phyloP scores from a whole-genome alignment of 2,113 vertebrate species.

The Melanotaenia duboulayi region DNA sequence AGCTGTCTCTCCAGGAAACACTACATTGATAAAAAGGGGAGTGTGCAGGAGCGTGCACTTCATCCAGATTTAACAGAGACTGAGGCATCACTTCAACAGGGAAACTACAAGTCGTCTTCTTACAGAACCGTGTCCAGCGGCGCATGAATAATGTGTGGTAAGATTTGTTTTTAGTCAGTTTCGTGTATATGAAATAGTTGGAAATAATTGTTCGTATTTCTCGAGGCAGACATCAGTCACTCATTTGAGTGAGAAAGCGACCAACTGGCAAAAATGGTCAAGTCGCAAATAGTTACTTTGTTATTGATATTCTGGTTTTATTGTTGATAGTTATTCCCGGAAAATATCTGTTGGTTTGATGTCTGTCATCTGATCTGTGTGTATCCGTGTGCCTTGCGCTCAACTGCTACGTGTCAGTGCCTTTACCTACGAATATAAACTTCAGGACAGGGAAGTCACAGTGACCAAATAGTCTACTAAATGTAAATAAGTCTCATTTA shows the following conservation, averaged over 20 bases:
- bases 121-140: not conserved
- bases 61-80: conserved; percentile 31
- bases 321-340: not conserved
- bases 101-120: conserved; percentile 9
- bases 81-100: conserved; percentile 38
- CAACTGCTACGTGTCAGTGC: conserved; percentile 74
- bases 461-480: not conserved
- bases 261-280: not conserved
- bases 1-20: conserved; percentile 37
- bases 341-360: not conserved
- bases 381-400: conserved; percentile 8
- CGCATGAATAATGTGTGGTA: conserved; percentile 76
- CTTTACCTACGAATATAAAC: conserved; percentile 7
- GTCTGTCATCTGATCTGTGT: not conserved
- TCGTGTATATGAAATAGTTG: not conserved
- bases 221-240: not conserved
- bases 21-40: conserved; percentile 61
- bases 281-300: rapidly evolving
- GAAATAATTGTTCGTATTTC: not conserved
- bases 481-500: too few relatives aligned
- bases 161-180: conserved; percentile 17
- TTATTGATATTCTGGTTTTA: too few relatives aligned
- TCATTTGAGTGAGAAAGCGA: not conserved
- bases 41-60: conserved; percentile 33
- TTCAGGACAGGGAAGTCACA: not conserved